Evolutionary conservation across 2,797 vertebrate genomes (phyloP), one percentile per base, ranked within the genome.

Genomic region (Pygocentrus nattereri): DNA sequence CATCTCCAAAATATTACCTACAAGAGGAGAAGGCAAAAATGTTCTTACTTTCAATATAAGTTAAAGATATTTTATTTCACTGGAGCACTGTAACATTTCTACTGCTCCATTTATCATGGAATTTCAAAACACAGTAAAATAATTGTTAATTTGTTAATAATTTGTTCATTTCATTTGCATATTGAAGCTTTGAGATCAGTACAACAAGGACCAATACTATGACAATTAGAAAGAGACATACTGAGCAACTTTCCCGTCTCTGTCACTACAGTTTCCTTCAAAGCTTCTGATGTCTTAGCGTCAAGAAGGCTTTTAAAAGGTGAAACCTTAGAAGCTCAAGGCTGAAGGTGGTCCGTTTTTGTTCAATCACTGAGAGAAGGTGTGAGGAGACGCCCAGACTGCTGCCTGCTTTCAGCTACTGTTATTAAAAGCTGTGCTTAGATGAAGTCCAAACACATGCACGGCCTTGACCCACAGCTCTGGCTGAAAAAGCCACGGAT

Each of bases 381-480:
- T 83, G 78, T 65, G 19, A 73, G 50, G 93, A 93, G 90, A 93
- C 91, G 91, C 90, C 87, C 84, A 89, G 90, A 88, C 92, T 90
- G 92, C 88, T 91, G 93, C 90, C 90, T 93, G 86, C 86, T 76
- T 72, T 69, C 59, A 47, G 67, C 82, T 30, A 77, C 10, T 86
- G 90, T 91, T 93, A 94, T 94, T 93, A 93, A 93, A 94, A 93
- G 91, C 91, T 4, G 90, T 79, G 92, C 90, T 92, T 91, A 92
- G 89, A 87, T 88, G 86, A 82, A 59, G 86, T 91, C 89, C 75
- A 88, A 88, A 82, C 68, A 88, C 88, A 83, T 61, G 64, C 76
- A 18, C 41, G 74, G 87, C 88, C 87, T 74, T 89, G 92, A 93
- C 88, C 91, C 86, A 19, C 10, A 58, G 59, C 56, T 79, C 19